Evolutionary conservation across 2,113 vertebrate genomes (phyloP).

Genomic region (Ellobius talpinus): DNA sequence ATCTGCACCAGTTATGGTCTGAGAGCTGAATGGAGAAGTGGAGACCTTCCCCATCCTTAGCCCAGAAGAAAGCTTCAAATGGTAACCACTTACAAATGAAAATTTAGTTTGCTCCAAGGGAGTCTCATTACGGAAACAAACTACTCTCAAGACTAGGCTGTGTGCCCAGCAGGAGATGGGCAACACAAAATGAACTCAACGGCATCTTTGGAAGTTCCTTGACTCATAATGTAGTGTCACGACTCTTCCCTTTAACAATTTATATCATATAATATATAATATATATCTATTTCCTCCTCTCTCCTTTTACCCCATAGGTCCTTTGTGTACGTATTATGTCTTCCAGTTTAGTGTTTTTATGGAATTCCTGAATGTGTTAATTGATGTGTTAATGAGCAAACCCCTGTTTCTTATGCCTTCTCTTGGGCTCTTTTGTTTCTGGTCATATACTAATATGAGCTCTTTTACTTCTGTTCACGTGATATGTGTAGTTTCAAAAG

Average conservation of each 20-base stretch:
- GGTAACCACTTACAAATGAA: neutral
- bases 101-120: neutral
- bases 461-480: neutral
- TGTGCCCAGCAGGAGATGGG: neutral
- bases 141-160: neutral
- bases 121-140: neutral
- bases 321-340: neutral
- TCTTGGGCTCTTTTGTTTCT: neutral
- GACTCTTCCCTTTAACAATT: neutral
- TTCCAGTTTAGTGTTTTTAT: neutral
- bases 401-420: neutral
- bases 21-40: neutral
- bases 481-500: neutral
- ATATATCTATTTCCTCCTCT: neutral
- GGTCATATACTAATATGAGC: neutral
- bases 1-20: accelerated
- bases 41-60: neutral
- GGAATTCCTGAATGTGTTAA: neutral
- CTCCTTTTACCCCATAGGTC: neutral
- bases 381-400: neutral
- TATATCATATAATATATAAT: neutral
- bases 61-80: neutral
- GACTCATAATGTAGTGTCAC: neutral
- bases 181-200: neutral
- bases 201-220: neutral